phyloP scores from a whole-genome alignment of 2,113 vertebrate species.

The Ptyas mucosa region DNA sequence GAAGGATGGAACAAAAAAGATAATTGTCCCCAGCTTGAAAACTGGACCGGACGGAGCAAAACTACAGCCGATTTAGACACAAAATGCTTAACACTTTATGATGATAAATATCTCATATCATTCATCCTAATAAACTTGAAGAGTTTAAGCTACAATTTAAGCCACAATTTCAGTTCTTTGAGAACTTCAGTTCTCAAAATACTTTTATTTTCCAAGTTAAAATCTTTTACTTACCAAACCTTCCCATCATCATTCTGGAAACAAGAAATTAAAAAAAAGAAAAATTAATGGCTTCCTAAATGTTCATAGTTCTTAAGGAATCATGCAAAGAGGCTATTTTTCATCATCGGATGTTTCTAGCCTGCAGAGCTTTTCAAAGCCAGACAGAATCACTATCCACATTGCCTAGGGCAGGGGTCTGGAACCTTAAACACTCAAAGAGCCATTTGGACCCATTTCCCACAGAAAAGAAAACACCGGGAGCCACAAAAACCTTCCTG shows the following conservation, averaged over 20 bases:
- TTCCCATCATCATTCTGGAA: constrained; percentile 92
- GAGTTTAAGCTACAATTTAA: neutral
- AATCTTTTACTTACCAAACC: constrained; percentile 82
- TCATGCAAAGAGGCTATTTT: neutral
- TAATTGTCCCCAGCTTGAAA: neutral
- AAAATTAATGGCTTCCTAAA: constrained; percentile 20
- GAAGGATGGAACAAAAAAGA: neutral
- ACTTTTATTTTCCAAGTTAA: neutral
- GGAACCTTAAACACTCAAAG: too few relatives aligned
- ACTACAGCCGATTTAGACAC: neutral
- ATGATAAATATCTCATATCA: neutral
- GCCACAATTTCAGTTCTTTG: neutral
- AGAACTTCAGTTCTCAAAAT: neutral
- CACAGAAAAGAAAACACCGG: too few relatives aligned
- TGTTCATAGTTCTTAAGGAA: neutral
- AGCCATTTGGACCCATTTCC: too few relatives aligned
- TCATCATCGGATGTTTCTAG: neutral
- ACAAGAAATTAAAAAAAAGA: constrained; percentile 32
- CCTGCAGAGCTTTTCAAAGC: neutral
- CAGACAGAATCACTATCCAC: neutral
- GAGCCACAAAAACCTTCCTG: too few relatives aligned
- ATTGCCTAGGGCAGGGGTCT: neutral
- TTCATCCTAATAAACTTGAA: too few relatives aligned
- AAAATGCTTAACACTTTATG: neutral
- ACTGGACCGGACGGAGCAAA: neutral